These are phyloP conservation scores for Daphoenositta chrysoptera DNA, from an alignment of 2,113 vertebrate genomes.

Conservation along the genomic window DNA sequence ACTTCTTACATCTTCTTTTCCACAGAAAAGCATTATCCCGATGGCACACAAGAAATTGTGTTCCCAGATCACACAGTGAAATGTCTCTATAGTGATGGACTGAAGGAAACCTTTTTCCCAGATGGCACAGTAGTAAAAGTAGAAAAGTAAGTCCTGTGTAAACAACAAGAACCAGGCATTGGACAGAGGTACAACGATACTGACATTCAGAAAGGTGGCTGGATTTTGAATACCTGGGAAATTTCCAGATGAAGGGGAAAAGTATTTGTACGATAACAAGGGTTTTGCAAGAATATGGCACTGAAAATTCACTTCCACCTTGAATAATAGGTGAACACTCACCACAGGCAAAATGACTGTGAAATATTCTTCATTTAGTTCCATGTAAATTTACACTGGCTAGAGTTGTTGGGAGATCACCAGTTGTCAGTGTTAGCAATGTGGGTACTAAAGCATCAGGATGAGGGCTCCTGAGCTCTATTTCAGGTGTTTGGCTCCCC, in stretches of 20 bases:
- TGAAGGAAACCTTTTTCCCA: slow-evolving; percentile 73
- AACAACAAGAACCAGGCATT: not conserved
- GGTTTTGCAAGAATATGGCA: not conserved
- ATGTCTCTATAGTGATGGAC: slow-evolving; percentile 46
- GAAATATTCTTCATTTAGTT: not conserved
- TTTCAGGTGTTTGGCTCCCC: not conserved
- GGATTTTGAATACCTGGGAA: not conserved
- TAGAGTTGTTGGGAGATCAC: not conserved
- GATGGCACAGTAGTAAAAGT: slow-evolving; percentile 75
- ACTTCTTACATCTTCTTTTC: not conserved
- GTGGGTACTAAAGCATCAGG: not conserved
- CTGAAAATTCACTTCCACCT: not conserved
- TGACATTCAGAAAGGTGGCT: not conserved
- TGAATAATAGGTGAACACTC: not conserved
- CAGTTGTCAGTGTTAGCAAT: not conserved
- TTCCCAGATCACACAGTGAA: slow-evolving; percentile 77
- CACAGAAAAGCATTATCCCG: slow-evolving; percentile 74
- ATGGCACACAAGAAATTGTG: slow-evolving; percentile 72
- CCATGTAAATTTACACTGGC: not conserved
- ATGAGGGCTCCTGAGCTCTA: not conserved
- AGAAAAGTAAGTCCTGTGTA: slow-evolving; percentile 57
- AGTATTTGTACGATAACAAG: not conserved
- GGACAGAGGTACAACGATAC: not conserved
- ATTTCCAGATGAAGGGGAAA: not conserved
- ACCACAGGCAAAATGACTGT: not conserved